Percentiles rank a stretch among this genome's conserved stretches.
Conservation (phyloP, 92 coral and sea anemone genomes). For the Zoanthus solanderi region DNA sequence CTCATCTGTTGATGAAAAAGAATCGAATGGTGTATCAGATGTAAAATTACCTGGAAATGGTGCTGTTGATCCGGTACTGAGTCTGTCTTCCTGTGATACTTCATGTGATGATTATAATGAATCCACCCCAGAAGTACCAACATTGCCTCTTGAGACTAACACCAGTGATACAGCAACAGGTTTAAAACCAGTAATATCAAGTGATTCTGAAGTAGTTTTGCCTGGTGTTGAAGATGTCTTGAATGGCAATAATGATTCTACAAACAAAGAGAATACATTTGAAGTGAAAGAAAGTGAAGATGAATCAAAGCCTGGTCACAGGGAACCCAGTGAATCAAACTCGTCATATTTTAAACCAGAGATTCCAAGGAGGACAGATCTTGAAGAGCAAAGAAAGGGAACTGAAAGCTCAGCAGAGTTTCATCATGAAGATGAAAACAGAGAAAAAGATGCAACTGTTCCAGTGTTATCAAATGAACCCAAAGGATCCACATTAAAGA, state of each 20-base stretch:
- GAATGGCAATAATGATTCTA: not conserved
- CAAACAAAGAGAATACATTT: not conserved
- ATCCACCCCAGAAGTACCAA: not conserved
- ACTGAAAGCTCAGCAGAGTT: not conserved
- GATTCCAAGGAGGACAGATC: slow-evolving; percentile 37
- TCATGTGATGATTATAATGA: not conserved
- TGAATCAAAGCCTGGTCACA: not conserved
- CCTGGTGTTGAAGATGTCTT: not conserved
- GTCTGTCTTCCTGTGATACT: not conserved
- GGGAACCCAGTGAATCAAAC: not conserved
- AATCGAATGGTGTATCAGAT: not conserved
- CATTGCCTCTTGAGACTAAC: not conserved
- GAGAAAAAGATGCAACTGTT: not conserved
- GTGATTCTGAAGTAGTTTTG: not conserved
- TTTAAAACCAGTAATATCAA: not conserved
- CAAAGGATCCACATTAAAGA: not conserved
- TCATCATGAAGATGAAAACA: not conserved
- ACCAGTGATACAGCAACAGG: not conserved
- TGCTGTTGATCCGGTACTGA: not conserved
- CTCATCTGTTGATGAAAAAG: not conserved
- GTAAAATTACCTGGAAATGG: not conserved
- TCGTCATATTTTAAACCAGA: slow-evolving; percentile 4
- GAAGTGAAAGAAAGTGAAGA: not conserved
- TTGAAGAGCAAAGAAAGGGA: slow-evolving; percentile 7
- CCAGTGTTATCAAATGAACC: not conserved